Evolutionary conservation across 2,797 vertebrate species (phyloP).

Genomic region (Schizopygopsis pylzovi): DNA sequence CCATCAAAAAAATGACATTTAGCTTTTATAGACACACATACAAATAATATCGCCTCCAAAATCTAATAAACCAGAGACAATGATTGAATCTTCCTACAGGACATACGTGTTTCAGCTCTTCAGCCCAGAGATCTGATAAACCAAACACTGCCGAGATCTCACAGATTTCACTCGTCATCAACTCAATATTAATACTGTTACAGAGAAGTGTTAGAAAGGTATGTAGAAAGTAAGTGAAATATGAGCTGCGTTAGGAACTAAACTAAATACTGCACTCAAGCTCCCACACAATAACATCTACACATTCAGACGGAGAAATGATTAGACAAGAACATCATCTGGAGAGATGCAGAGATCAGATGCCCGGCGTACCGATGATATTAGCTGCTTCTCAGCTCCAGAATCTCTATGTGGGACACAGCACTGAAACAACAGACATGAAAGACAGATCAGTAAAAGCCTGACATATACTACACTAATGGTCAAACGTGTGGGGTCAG

Average conservation of each 20-base stretch:
- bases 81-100: neutral
- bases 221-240: neutral
- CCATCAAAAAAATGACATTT: neutral
- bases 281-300: neutral
- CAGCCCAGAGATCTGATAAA: neutral
- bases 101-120: neutral
- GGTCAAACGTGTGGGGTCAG: neutral
- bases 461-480: neutral
- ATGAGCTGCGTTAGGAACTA: neutral
- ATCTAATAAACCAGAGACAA: neutral
- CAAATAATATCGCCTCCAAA: constrained; percentile 7
- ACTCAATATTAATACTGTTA: constrained; percentile 33
- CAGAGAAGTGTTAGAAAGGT: neutral
- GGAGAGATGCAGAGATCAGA: constrained; percentile 6
- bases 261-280: constrained; percentile 26
- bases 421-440: constrained; percentile 81
- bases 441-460: neutral
- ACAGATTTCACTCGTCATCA: constrained; percentile 1
- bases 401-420: constrained; percentile 89
- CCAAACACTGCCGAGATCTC: neutral
- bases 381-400: neutral
- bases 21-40: neutral
- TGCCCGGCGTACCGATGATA: neutral
- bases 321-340: constrained; percentile 3
- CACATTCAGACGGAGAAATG: neutral